Base-by-base conservation (phyloP, 2,888 invertebrate species). In the Trissonchulus latispiculum region DNA sequence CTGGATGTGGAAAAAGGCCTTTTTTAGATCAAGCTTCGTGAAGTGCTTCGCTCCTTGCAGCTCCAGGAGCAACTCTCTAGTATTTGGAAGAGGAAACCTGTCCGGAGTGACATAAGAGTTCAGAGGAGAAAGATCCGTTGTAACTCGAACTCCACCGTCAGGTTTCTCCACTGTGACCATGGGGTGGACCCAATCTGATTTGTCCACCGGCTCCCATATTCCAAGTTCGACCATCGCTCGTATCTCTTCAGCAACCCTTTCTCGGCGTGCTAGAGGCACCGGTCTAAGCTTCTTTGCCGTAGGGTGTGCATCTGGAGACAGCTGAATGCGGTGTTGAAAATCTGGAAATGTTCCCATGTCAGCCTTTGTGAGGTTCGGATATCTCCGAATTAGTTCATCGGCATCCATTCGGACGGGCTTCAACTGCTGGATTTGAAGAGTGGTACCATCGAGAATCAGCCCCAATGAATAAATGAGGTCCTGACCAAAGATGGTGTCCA, bases 101-200 rank as follows among this genome's bases (percentile, higher is more conserved):
- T n/a, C 29, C 2, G 68, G 68, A 36, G 23, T 68, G 32, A 68
- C 68, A 32, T 32, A 36, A 2, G n/a, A 2, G 36, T 68, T 68
- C 32, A 68, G 68, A 3, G 33, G 68, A 31, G 2, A 8, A n/a
- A 68, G 68, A 32, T 68, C 68, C 2, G 68, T 33, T 8, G 68
- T 68, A 2, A 68, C 2, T 2, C 68, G 2, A 2, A 2, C 2
- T 2, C 31, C 68, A 3, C 68, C 68, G 23, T 28, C 68, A 8
- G 32, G 2, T 23, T 68, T 68, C 32, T 2, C 32, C 36, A 68
- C 31, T 2, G 68, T 68, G 68, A 68, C 68, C 2, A 68, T 2
- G 15, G n/a, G 2, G 68, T 68, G 32, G 3, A 32, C 66, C 71
- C 71, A 48, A 2, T 70, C n/a, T 2, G 31, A 32, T 2, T 48